Conservation (phyloP, 2,797 vertebrate genomes). For the Valencia hispanica region DNA sequence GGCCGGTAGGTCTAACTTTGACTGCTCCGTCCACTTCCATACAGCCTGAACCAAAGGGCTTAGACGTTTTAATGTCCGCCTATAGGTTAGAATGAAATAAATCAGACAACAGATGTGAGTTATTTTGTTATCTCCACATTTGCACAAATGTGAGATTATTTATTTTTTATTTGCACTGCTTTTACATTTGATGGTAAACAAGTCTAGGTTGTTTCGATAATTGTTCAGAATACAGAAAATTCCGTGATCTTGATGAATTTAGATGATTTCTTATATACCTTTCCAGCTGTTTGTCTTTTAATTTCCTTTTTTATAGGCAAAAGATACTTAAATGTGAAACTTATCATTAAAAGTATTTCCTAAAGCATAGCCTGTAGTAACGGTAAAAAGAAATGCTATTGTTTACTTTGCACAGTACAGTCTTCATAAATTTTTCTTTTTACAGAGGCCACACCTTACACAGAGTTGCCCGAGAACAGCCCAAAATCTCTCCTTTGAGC, state of each 20-base stretch:
- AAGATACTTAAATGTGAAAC: not conserved
- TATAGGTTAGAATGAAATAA: too few species aligned
- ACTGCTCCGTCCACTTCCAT: too few species aligned
- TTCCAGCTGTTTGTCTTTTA: not conserved
- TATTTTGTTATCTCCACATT: not conserved
- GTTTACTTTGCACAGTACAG: not conserved
- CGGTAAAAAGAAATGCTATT: not conserved
- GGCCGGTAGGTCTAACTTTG: too few species aligned
- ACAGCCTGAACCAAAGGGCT: too few species aligned
- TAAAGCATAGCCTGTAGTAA: not conserved
- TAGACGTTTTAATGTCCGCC: too few species aligned
- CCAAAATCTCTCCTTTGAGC: conserved; percentile 45
- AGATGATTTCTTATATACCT: not conserved
- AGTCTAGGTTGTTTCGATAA: not conserved
- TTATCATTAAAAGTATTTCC: not conserved
- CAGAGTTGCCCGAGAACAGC: conserved; percentile 39
- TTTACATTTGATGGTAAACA: not conserved
- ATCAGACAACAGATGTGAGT: too few species aligned
- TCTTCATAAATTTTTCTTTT: not conserved
- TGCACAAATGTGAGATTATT: not conserved
- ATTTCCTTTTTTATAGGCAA: not conserved
- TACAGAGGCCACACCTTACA: conserved; percentile 21
- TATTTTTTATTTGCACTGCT: not conserved
- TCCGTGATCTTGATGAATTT: not conserved
- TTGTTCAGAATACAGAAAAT: too few species aligned